A percentile compares a stretch with the other conserved stretches of the same genome.
These are phyloP conservation scores for Leptodactylus fuscus DNA, from an alignment of 2,113 vertebrate species.

Conservation along the genomic window DNA sequence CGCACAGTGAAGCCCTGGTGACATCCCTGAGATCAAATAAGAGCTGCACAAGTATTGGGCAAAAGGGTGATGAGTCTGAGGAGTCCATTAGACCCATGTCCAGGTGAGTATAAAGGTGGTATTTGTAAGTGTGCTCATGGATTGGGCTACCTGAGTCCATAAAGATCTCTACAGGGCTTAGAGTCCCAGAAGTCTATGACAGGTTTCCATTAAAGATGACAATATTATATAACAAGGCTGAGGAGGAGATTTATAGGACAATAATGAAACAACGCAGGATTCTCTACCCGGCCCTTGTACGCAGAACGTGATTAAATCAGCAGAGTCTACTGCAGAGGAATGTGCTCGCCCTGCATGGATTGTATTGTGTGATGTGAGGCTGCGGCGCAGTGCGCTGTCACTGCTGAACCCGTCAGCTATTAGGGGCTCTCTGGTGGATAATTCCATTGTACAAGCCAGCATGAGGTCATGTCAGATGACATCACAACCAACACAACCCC, in stretches of 20 bases:
- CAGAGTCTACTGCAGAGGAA: neutral
- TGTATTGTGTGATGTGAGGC: neutral
- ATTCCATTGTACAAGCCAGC: neutral
- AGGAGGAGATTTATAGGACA: neutral
- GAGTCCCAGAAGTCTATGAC: too few species aligned
- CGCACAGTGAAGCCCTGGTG: too few species aligned
- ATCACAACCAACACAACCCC: neutral
- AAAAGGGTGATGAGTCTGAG: too few species aligned
- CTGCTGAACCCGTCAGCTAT: neutral
- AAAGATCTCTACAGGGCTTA: too few species aligned
- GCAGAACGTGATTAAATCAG: neutral
- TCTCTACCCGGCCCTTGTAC: neutral
- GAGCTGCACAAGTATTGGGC: too few species aligned
- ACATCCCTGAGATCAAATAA: too few species aligned
- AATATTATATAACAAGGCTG: neutral
- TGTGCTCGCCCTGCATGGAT: neutral
- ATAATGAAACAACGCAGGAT: neutral
- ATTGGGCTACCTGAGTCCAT: too few species aligned
- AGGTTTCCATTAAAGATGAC: too few species aligned
- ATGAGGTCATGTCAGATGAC: neutral
- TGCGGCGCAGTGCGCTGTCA: neutral
- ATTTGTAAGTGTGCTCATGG: too few species aligned
- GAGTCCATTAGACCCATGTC: too few species aligned
- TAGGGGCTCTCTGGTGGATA: neutral
- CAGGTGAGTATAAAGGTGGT: too few species aligned